Evolutionary conservation across 2,113 vertebrate species (phyloP), one percentile per base, ranked within the genome.

Genomic region (Coptodon bakossiorum): DNA sequence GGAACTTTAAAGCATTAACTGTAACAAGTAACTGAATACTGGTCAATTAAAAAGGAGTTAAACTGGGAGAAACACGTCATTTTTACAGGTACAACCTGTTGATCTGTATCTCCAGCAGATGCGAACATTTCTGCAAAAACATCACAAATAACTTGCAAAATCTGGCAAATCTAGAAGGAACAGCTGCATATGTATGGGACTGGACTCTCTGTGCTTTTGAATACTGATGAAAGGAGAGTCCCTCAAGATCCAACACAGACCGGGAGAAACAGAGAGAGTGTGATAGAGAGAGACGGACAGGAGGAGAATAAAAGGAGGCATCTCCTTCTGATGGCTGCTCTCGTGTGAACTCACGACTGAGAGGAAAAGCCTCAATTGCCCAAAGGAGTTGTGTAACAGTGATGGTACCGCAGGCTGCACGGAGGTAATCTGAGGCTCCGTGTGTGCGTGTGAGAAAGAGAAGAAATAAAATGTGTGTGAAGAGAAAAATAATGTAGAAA

Each of bases 251-350:
- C 29, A 31, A 63, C 13, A 2, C 7, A 40, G 54, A 40, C 56
- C 31, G 43, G 22, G 8, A 54, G 57, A 52, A 40, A 83, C 31
- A 38, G 52, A 7, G 29, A 34, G 40, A 13, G 52, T 24, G 36
- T 73, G 68, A 17, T 14, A 12, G 27, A 80, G 79, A 17, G 13
- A 82, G 79, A 83, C 1, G 2, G 56, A 71, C 17, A 6, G 45
- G 3, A 6, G 19, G 79, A 80, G 27, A 38, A 40, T 29, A 12
- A 29, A 57, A 84, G 38, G 53, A 81, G 81, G 84, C 82, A 36
- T 79, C 81, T 68, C 53, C 54, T 12, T 81, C 82, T 40, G 90
- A 80, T 45, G 19, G 87, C 80, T 52, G 78, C 54, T 68, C 61
- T 59, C 22, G 1, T 34, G 48, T n/a, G 73, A 90, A 50, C 61